Evolutionary conservation across 1,140 invertebrate genomes (phyloP).

Genomic region (Calycopis cecrops): DNA sequence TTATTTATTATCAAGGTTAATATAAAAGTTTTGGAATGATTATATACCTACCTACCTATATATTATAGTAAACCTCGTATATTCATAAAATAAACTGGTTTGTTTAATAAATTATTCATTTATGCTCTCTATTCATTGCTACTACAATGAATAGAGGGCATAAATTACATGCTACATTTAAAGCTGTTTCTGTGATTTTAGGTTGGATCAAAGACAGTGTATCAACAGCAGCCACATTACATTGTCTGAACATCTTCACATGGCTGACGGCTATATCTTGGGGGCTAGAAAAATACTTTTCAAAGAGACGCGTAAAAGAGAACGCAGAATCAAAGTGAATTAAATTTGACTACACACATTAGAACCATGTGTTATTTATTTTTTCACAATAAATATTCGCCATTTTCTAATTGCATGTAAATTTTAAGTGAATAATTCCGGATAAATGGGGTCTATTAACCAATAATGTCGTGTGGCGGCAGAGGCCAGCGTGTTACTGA

Average conservation of each 20-base stretch:
- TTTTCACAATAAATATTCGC: slow-evolving; percentile 7
- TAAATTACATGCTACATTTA: no score
- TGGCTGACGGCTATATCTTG: slow-evolving; percentile 77
- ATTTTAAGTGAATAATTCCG: slow-evolving; percentile 26
- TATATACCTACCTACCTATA: no score
- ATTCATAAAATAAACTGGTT: no score
- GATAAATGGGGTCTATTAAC: slow-evolving; percentile 31
- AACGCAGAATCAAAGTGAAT: slow-evolving; percentile 26
- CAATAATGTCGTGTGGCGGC: slow-evolving; percentile 27
- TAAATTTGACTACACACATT: not conserved
- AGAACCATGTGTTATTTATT: not conserved
- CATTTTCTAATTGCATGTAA: not conserved
- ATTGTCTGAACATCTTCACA: slow-evolving; percentile 79
- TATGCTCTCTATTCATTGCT: no score
- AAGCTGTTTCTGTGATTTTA: slow-evolving; percentile 32
- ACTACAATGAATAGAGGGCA: no score
- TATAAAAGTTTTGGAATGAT: no score
- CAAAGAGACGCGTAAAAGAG: slow-evolving; percentile 18
- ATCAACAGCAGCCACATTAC: slow-evolving; percentile 76
- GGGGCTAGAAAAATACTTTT: slow-evolving; percentile 70
- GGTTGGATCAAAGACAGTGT: slow-evolving; percentile 77
- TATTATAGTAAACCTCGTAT: no score
- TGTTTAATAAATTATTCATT: slow-evolving; percentile 3
- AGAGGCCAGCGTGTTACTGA: slow-evolving; percentile 25
- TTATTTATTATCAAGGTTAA: no score